phyloP scores from a whole-genome alignment of 2,797 vertebrate species.

The Malurus splendens region DNA sequence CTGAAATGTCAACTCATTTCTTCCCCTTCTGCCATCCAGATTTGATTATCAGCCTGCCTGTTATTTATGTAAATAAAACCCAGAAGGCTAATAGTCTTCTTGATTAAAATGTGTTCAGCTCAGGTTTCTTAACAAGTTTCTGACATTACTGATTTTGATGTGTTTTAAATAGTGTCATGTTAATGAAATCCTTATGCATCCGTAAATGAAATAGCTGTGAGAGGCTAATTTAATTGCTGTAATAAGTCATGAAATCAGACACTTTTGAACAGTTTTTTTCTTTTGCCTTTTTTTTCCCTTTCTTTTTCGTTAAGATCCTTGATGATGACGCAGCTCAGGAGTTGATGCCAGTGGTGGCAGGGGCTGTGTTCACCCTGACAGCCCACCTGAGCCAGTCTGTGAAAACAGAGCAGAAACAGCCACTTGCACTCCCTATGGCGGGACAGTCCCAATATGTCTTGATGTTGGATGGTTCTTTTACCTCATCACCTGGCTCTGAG shows the following conservation, averaged over 20 bases:
- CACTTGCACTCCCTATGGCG: conserved; percentile 61
- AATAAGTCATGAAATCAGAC: not conserved
- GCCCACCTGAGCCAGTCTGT: conserved; percentile 94
- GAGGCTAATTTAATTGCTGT: not conserved
- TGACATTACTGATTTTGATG: not conserved
- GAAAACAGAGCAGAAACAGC: conserved; percentile 90
- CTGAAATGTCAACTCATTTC: not conserved
- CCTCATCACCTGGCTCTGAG: conserved; percentile 51
- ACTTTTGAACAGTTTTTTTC: rapidly evolving
- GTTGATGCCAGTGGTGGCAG: conserved; percentile 93
- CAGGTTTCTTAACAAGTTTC: not conserved
- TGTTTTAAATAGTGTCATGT: not conserved
- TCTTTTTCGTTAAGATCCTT: conserved; percentile 77
- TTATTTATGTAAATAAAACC: not conserved
- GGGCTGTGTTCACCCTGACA: conserved; percentile 92
- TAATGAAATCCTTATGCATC: not conserved
- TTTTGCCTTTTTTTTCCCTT: not conserved
- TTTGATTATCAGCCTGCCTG: not conserved
- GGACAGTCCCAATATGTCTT: conserved; percentile 69
- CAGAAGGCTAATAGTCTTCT: not conserved
- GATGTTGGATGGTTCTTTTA: conserved; percentile 65
- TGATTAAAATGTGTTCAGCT: not conserved
- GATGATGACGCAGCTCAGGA: conserved; percentile 92
- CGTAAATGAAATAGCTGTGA: not conserved
- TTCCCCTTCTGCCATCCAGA: not conserved